Evolutionary conservation across 2,888 invertebrate species (phyloP).

Genomic region (Sisyra nigra): DNA sequence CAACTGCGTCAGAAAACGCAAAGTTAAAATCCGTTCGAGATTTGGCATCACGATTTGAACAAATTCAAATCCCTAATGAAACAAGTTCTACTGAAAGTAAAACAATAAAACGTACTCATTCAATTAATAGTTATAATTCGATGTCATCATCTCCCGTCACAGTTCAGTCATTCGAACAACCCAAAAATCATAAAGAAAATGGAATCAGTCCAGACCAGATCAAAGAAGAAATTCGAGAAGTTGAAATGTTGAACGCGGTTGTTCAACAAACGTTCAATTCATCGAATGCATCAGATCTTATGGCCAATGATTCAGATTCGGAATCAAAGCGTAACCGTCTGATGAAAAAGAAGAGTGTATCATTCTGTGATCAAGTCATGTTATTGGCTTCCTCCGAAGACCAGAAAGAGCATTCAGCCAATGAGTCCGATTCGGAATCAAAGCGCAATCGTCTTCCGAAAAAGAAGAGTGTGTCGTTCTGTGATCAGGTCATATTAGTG

Average conservation of each 20-base stretch:
- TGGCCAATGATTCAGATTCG: conserved; percentile 20
- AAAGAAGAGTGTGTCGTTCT: conserved; percentile 90
- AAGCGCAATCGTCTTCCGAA: conserved; percentile 37
- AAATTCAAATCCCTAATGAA: conserved; percentile 22
- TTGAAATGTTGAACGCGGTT: conserved; percentile 36
- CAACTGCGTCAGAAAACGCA: conserved; percentile 12
- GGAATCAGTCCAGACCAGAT: conserved; percentile 31
- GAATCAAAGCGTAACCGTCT: conserved; percentile 29
- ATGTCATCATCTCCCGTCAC: conserved; percentile 13
- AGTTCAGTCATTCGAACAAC: conserved; percentile 12
- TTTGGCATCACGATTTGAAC: conserved; percentile 70
- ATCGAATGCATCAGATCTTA: conserved; percentile 32
- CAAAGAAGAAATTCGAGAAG: conserved; percentile 37
- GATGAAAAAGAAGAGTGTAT: conserved; percentile 79
- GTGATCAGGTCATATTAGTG: conserved; percentile 83
- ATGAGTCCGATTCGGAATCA: conserved; percentile 20
- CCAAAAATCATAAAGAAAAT: conserved; percentile 15
- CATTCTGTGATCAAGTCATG: conserved; percentile 88
- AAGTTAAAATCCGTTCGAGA: conserved; percentile 47
- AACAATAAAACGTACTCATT: conserved; percentile 14
- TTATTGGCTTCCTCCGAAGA: conserved; percentile 85
- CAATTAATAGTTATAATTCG: conserved; percentile 10
- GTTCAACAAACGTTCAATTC: conserved; percentile 28
- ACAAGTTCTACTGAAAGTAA: conserved; percentile 19
- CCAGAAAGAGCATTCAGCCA: conserved; percentile 53